Evolutionary conservation across 1,140 invertebrate species (phyloP).

Genomic region (Procambarus virginalis): DNA sequence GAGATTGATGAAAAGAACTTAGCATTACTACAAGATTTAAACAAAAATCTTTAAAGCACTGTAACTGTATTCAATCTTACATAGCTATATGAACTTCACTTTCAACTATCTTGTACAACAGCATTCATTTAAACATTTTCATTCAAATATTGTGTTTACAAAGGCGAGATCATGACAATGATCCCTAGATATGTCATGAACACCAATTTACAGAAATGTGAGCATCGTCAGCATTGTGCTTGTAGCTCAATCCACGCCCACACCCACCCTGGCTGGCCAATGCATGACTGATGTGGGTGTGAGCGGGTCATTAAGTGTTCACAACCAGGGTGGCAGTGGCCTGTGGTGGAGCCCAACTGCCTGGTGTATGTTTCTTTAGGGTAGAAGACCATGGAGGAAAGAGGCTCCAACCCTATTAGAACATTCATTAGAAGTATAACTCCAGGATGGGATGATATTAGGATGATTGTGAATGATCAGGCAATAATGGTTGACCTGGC

Average conservation of each 20-base stretch:
- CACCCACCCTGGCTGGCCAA: conserved; percentile 1
- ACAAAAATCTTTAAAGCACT: conserved; percentile 17
- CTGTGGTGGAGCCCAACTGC: conserved; percentile 15
- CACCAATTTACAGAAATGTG: conserved; percentile 17
- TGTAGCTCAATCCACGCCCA: conserved; percentile 13
- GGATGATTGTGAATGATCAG: background rate
- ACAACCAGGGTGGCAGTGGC: conserved; percentile 51
- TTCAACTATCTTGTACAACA: conserved; percentile 24
- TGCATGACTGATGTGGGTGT: conserved; percentile 2
- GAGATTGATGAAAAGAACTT: conserved; percentile 3
- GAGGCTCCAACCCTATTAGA: background rate
- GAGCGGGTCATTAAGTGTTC: conserved; percentile 33
- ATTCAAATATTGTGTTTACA: conserved; percentile 24
- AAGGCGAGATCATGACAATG: conserved; percentile 17
- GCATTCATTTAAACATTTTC: background rate
- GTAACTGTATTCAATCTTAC: conserved; percentile 19
- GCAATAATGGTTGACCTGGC: background rate
- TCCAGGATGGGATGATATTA: background rate
- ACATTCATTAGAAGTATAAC: background rate
- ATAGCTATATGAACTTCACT: conserved; percentile 13
- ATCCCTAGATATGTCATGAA: conserved; percentile 28
- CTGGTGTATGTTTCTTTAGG: conserved; percentile 14
- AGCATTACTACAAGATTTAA: background rate
- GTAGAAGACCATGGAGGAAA: background rate
- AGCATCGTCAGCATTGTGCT: conserved; percentile 8